These are phyloP conservation scores for Pachypeltis micranthus DNA, from an alignment of 1,140 invertebrate species.

Conservation along the genomic window DNA sequence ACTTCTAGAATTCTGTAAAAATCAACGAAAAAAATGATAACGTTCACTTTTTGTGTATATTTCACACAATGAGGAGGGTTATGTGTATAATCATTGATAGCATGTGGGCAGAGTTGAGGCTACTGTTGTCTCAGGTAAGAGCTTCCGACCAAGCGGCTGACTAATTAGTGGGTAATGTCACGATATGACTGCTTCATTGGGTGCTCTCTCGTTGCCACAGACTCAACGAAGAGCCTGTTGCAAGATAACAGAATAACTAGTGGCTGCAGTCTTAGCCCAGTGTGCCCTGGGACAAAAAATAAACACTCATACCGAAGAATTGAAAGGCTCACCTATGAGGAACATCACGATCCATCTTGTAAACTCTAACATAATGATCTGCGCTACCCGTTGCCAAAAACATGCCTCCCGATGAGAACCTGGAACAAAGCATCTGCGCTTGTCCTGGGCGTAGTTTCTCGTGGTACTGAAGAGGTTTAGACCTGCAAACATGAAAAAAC, in stretches of 20 bases:
- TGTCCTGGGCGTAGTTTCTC: constrained; percentile 86
- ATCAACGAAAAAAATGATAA: constrained; percentile 10
- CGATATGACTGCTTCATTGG: too few relatives aligned
- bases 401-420: constrained; percentile 85
- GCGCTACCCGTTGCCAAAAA: constrained; percentile 89
- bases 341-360: constrained; percentile 55
- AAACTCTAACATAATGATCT: constrained; percentile 86
- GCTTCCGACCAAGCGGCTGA: too few relatives aligned
- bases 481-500: too few relatives aligned
- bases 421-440: constrained; percentile 91
- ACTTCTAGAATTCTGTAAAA: constrained; percentile 56
- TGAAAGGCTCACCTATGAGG: constrained; percentile 29
- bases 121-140: constrained; percentile 30
- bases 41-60: too few relatives aligned
- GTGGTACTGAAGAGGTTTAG: constrained; percentile 80
- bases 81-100: not conserved
- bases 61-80: not conserved
- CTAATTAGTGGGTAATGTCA: too few relatives aligned
- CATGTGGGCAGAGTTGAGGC: not conserved
- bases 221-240: too few relatives aligned
- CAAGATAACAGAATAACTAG: too few relatives aligned
- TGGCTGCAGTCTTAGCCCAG: too few relatives aligned
- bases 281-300: too few relatives aligned
- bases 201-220: too few relatives aligned
- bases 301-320: too few relatives aligned